phyloP scores from a whole-genome alignment of 2,797 vertebrate species.

The Hephaestus fuliginosus region DNA sequence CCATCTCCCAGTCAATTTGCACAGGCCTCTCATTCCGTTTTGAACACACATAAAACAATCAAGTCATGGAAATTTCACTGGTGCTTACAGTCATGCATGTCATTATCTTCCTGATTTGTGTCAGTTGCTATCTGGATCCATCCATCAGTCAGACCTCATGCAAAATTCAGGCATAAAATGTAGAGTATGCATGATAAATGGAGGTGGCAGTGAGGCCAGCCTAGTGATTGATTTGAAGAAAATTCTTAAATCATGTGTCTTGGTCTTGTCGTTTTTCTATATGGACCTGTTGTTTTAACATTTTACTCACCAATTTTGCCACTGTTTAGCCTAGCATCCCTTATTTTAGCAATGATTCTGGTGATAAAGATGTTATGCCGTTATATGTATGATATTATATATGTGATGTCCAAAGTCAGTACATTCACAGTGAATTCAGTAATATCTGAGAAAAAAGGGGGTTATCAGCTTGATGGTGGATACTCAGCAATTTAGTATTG shows the following conservation, averaged over 20 bases:
- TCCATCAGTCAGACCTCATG: slow-evolving; percentile 36
- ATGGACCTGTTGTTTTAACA: not conserved
- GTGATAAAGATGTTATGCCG: not conserved
- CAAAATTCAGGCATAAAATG: slow-evolving; percentile 37
- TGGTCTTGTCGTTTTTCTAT: not conserved
- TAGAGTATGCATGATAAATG: slow-evolving; percentile 21
- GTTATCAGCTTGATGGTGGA: not conserved
- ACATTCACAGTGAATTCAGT: not conserved
- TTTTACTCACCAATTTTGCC: not conserved
- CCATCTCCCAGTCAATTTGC: slow-evolving; percentile 25
- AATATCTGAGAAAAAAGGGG: not conserved
- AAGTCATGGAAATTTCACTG: slow-evolving; percentile 6
- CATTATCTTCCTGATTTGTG: slow-evolving; percentile 44
- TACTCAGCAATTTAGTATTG: not conserved
- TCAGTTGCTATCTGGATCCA: slow-evolving; percentile 30
- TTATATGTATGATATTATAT: too few species aligned
- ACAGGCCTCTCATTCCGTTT: slow-evolving; percentile 15
- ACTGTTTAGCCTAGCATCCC: not conserved
- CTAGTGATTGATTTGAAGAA: not conserved
- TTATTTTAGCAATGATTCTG: not conserved
- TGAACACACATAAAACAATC: slow-evolving; percentile 11
- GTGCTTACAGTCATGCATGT: slow-evolving; percentile 15
- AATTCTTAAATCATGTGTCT: not conserved
- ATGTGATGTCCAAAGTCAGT: too few species aligned
- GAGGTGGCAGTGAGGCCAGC: not conserved